These are phyloP conservation scores for Rattus norvegicus DNA, from an alignment of 2,113 vertebrate species.

Conservation along the genomic window GRCr8 NC_086021.1:115465501-115466000, in stretches of 20 bases:
- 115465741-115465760: neutral
- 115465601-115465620: neutral
- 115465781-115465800: neutral
- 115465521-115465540: neutral
- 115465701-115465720: neutral
- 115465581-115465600: neutral
- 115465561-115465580: neutral
- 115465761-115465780: neutral
- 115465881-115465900: neutral
- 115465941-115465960: neutral
- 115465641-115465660: neutral
- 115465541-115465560: neutral
- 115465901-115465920: neutral
- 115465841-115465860: neutral
- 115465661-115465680: neutral
- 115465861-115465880: neutral
- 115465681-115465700: neutral
- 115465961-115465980: neutral
- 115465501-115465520: neutral
- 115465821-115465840: neutral
- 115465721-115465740: conserved; percentile 27
- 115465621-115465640: neutral
- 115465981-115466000: neutral
- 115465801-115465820: neutral
- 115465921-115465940: neutral